Evolutionary conservation across 2,113 vertebrate species (phyloP), one percentile per base, ranked within the genome.

Genomic region (Stigmatopora argus): DNA sequence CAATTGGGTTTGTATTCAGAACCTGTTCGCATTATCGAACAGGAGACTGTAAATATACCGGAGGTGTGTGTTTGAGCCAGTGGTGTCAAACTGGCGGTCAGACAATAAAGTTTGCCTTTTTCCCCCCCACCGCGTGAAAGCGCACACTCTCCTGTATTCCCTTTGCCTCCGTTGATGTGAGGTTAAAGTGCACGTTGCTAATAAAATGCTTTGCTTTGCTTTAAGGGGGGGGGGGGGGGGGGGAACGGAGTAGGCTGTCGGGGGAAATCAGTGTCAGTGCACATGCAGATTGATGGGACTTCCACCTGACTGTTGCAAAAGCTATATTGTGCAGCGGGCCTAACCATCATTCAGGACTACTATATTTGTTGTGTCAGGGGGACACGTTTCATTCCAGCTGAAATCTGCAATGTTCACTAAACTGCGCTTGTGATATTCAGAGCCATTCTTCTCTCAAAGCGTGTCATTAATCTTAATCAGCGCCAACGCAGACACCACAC

Each of bases 231-330:
- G 1, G 3, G 1, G 2, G 2, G 26, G 26, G 26, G 26, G 1
- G 26, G 1, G 3, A 2, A 26, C 64, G 38, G 45, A 53, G 34
- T 55, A n/a, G 48, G 73, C 66, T 65, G 71, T 73, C 75, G 19
- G 44, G 80, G 75, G 78, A 86, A 84, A 81, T 83, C 51, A 72
- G 47, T 73, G 72, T 76, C 62, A 64, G 21, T 49, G 44, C 46
- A 64, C 21, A 64, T 64, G 47, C 62, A 64, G 47, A 48, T 48
- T 49, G 62, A 64, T 64, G 58, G 53, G 68, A 58, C 62, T 66
- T 70, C 38, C 21, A 6, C 69, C 52, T 21, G 49, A 45, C 35
- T 31, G 21, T 31, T 23, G 45, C 57, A 67, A 81, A 59, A 34
- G 18, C 35, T 62, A 48, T 45, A 66, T 56, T 52, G 46, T 57